Base-by-base conservation (phyloP, 2,888 invertebrate species). In the Ichneumoninae sp. region DNA sequence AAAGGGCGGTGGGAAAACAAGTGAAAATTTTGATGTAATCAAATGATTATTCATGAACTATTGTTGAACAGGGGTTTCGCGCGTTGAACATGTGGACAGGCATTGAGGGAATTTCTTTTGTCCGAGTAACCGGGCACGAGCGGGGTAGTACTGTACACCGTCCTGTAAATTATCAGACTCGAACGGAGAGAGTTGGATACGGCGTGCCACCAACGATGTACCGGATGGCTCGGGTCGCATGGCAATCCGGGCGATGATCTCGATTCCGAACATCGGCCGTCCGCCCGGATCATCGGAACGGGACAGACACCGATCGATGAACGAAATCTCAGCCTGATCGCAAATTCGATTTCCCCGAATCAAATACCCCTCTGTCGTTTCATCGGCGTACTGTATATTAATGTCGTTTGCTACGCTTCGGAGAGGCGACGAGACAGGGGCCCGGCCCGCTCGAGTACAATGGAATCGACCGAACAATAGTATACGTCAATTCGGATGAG, bases 401-500 rank as follows among this genome's bases (percentile, higher is more conserved):
- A 89, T 88, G 89, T 87, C 78, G 87, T 82, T 77, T 83, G 44
- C 85, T 74, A 81, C 74, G 54, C 47, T 75, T 36, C 47, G 66
- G 52, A 57, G 65, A 66, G 44, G 44, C 84, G 50, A 79, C 63
- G 40, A 60, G 16, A 13, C 79, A 66, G 66, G 44, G 57, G 30
- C 36, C 57, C 82, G 78, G 83, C 78, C 83, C 79, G 77, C 77
- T 26, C 52, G 79, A 66, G 85, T 85, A 89, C 88, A 89, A 91
- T 89, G 75, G 88, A 83, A 71, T 77, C 70, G 60, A 33, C 65
- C 82, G 89, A 88, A 90, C 90, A 91, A 91, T 90, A 65, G 85
- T 80, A 87, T 78, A 86, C 90, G 88, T 91, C 89, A 88, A 91
- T 91, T 91, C 88, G 85, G 88, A 90, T 88, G 89, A 91, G 90